A percentile compares a stretch with the other conserved stretches of the same genome.
phyloP scores from a whole-genome alignment of 2,888 invertebrate genomes.

The Antheraea yamamai region DNA sequence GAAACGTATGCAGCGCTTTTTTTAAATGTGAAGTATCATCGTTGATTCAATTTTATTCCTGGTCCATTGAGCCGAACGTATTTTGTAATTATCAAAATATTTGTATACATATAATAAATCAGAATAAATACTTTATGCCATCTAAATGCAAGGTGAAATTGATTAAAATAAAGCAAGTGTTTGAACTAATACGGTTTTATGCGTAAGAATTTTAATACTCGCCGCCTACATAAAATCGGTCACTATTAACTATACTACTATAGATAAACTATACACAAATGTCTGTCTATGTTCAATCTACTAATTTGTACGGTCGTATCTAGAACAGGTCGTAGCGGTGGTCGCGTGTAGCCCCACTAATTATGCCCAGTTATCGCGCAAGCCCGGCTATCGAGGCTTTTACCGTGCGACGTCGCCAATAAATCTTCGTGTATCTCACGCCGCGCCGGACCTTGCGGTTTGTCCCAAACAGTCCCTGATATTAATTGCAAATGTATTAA shows the following conservation, averaged over 20 bases:
- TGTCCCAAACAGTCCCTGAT: slow-evolving; percentile 42
- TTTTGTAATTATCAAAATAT: not conserved
- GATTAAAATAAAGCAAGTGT: not conserved
- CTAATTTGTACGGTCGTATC: slow-evolving; percentile 13
- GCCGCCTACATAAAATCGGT: not conserved
- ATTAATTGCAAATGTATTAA: slow-evolving; percentile 69
- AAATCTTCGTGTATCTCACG: slow-evolving; percentile 72
- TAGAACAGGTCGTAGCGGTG: slow-evolving; percentile 48
- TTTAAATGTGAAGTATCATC: not conserved
- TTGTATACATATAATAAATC: not conserved
- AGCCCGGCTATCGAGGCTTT: slow-evolving; percentile 68
- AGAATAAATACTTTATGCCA: not conserved
- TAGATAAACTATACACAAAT: not conserved
- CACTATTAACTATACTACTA: not conserved
- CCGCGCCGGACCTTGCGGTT: slow-evolving; percentile 44
- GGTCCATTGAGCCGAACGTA: not conserved
- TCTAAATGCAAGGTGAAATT: too few species aligned
- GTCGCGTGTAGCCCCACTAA: slow-evolving; percentile 74
- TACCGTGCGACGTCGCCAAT: slow-evolving; percentile 69
- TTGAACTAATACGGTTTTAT: not conserved
- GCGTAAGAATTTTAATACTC: not conserved
- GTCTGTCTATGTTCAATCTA: not conserved
- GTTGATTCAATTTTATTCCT: not conserved
- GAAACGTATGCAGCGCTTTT: not conserved
- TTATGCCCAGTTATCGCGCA: slow-evolving; percentile 72